A percentile compares a stretch with the other conserved stretches of the same genome.
Conservation (phyloP, 92 coral and sea anemone species). For the Plumapathes pennacea region DNA sequence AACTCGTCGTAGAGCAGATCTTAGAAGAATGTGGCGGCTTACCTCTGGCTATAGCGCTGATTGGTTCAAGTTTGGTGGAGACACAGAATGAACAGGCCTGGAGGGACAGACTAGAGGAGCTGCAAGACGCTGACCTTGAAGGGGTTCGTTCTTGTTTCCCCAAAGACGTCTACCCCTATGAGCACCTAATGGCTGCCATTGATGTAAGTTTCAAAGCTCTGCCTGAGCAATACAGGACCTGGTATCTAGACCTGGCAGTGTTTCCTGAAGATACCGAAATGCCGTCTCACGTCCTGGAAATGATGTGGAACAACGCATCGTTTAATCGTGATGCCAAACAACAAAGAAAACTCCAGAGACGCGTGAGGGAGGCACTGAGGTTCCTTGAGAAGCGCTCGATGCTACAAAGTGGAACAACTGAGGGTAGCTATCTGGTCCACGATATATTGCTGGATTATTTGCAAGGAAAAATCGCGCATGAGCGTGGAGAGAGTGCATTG, state of each 20-base stretch:
- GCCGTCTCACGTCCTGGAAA: slow-evolving; percentile 50
- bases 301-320: slow-evolving; percentile 40
- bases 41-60: slow-evolving; percentile 53
- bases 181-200: slow-evolving; percentile 56
- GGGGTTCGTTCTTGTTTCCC: slow-evolving; percentile 52
- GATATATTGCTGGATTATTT: slow-evolving; percentile 55
- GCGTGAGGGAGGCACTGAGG: slow-evolving; percentile 23
- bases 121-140: slow-evolving; percentile 53
- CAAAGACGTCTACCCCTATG: slow-evolving; percentile 53
- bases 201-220: slow-evolving; percentile 53
- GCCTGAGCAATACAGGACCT: slow-evolving; percentile 7
- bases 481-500: slow-evolving; percentile 16
- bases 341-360: no score
- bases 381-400: slow-evolving; percentile 47
- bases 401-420: slow-evolving; percentile 43
- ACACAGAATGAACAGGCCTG: slow-evolving; percentile 40
- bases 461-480: slow-evolving; percentile 40
- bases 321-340: no score
- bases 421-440: slow-evolving; percentile 38
- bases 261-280: slow-evolving; percentile 64
- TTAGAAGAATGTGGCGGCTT: slow-evolving; percentile 54
- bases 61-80: slow-evolving; percentile 57
- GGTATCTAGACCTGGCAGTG: slow-evolving; percentile 45
- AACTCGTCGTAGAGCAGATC: slow-evolving; percentile 21
- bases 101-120: slow-evolving; percentile 52